Conservation (phyloP, 2,888 invertebrate species). For the Drosophila subsilvestris region DNA sequence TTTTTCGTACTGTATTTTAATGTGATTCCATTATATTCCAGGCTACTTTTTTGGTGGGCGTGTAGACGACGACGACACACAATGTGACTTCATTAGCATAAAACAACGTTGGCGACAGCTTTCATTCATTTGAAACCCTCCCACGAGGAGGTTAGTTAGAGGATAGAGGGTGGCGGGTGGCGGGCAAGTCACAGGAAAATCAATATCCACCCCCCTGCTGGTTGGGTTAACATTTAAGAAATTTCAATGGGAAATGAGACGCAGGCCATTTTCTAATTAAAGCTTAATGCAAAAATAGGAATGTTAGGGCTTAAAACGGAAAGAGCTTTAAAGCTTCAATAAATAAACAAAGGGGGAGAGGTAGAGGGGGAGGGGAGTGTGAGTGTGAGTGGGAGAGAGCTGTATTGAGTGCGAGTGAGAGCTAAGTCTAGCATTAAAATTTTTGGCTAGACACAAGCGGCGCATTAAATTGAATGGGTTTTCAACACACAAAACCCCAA, state of each 20-base stretch:
- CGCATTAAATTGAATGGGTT: constrained; percentile 70
- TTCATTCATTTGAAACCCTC: constrained; percentile 2
- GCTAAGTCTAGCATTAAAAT: constrained; percentile 44
- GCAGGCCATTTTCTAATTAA: constrained; percentile 57
- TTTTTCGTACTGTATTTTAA: constrained; percentile 36
- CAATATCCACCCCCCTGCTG: constrained; percentile 57
- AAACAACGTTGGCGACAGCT: constrained; percentile 52
- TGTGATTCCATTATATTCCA: constrained; percentile 53
- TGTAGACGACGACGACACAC: constrained; percentile 41
- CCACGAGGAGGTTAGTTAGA: neutral
- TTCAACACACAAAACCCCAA: constrained; percentile 34
- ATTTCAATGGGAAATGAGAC: constrained; percentile 8
- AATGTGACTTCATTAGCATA: constrained; percentile 72
- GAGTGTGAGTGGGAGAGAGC: constrained; percentile 1
- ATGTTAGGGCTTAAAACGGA: constrained; percentile 1
- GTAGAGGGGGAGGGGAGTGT: neutral
- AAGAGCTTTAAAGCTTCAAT: constrained; percentile 49
- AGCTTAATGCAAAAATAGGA: constrained; percentile 35
- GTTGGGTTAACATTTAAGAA: constrained; percentile 19
- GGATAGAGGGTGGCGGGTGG: constrained; percentile 4
- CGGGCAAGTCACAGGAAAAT: constrained; percentile 50
- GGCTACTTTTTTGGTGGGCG: constrained; percentile 51
- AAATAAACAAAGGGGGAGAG: neutral
- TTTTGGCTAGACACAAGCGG: constrained; percentile 64
- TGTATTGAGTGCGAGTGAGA: neutral